Percentiles rank a stretch among this genome's conserved stretches.
Evolutionary conservation across 2,888 invertebrate species (phyloP).

Genomic region (Drosophila silvestris): DNA sequence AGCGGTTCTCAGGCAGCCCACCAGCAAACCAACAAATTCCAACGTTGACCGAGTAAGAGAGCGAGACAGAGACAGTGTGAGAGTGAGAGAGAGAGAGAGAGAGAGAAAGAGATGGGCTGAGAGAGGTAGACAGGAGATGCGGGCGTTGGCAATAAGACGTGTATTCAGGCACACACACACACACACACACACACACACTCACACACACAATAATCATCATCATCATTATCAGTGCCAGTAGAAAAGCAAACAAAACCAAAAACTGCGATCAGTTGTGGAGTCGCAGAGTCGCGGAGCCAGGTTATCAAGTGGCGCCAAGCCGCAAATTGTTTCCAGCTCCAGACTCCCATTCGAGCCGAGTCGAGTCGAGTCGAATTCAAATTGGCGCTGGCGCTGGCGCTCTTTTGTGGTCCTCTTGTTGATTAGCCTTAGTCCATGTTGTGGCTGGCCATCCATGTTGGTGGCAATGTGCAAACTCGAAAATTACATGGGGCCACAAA

Average conservation of each 20-base stretch:
- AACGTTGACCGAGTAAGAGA: background rate
- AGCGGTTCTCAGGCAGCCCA: constrained; percentile 55
- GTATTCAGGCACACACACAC: background rate
- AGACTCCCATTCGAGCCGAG: constrained; percentile 27
- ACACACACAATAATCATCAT: constrained; percentile 72
- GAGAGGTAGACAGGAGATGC: background rate
- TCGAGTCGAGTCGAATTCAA: constrained; percentile 66
- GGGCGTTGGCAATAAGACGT: constrained; percentile 12
- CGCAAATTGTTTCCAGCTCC: constrained; percentile 75
- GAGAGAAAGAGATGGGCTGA: background rate
- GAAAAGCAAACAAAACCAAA: constrained; percentile 60
- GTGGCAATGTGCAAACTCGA: constrained; percentile 83
- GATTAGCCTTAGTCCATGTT: constrained; percentile 70
- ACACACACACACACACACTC: background rate
- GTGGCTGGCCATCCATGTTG: constrained; percentile 65
- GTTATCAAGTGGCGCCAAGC: constrained; percentile 83
- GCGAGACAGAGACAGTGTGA: background rate
- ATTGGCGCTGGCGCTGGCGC: constrained; percentile 73
- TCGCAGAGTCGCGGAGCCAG: constrained; percentile 43
- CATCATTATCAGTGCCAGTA: constrained; percentile 70
- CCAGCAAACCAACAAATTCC: constrained; percentile 21
- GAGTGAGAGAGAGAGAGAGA: background rate
- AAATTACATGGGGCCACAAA: constrained; percentile 70
- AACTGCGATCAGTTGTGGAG: constrained; percentile 30
- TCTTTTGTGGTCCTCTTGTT: constrained; percentile 25